A percentile compares a stretch with the other conserved stretches of the same genome.
Conservation (phyloP, 2,797 vertebrate genomes). For the Falco columbarius region DNA sequence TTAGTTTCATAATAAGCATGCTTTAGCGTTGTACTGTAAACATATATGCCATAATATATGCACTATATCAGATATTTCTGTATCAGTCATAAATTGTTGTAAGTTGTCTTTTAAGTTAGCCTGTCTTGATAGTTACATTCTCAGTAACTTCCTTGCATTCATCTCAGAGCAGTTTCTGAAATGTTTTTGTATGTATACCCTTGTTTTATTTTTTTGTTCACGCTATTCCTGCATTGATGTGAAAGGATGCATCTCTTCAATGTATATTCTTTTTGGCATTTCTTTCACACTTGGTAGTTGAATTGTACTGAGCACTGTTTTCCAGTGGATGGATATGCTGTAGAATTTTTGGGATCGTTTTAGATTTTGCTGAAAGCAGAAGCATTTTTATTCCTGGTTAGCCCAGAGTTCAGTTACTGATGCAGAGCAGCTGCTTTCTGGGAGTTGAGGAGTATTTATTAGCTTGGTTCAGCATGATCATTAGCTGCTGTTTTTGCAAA, state of each 20-base stretch:
- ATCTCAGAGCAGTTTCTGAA: not conserved
- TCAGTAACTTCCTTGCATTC: not conserved
- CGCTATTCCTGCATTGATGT: not conserved
- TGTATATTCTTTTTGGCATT: not conserved
- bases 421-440: not conserved
- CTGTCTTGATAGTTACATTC: not conserved
- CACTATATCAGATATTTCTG: not conserved
- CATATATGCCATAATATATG: not conserved
- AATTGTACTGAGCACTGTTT: not conserved
- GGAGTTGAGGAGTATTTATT: not conserved
- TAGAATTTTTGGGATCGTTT: not conserved
- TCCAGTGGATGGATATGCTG: not conserved
- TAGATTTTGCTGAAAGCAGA: not conserved
- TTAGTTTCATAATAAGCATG: not conserved
- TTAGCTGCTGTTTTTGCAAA: not conserved
- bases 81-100: not conserved
- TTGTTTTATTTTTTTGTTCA: not conserved
- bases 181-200: not conserved
- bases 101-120: not conserved
- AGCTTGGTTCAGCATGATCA: not conserved
- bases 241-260: not conserved
- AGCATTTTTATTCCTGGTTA: not conserved
- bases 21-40: not conserved
- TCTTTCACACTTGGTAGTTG: not conserved
- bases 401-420: not conserved